These are phyloP conservation scores for Agraylea sexmaculata DNA, from an alignment of 1,140 invertebrate species.

Conservation along the genomic window DNA sequence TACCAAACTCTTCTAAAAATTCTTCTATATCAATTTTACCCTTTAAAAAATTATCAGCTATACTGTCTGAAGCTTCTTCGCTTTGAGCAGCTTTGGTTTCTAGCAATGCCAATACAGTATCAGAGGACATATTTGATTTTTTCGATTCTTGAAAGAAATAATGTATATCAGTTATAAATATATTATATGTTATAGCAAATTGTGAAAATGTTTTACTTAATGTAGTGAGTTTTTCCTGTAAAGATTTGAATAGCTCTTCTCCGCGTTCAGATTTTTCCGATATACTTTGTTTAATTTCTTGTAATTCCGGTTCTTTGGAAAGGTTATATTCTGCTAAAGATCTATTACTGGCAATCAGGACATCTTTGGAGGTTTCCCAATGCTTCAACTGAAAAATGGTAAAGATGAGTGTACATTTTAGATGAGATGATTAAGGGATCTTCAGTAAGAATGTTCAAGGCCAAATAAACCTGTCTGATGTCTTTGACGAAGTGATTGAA, in stretches of 20 bases:
- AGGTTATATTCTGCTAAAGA: conserved; percentile 80
- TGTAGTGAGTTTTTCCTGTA: conserved; percentile 56
- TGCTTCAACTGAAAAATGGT: conserved; percentile 55
- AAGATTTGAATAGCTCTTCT: conserved; percentile 48
- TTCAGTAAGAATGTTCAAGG: conserved; percentile 5
- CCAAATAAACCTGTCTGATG: conserved; percentile 53
- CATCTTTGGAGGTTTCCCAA: conserved; percentile 70
- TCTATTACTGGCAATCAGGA: conserved; percentile 73
- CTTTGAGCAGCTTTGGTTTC: conserved; percentile 76
- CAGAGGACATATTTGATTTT: conserved; percentile 56
- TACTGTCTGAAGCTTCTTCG: conserved; percentile 76
- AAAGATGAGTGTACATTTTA: conserved; percentile 2
- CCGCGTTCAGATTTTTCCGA: conserved; percentile 57
- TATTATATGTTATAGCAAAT: neutral
- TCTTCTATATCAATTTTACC: conserved; percentile 61
- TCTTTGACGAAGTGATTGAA: conserved; percentile 68
- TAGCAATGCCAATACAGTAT: conserved; percentile 69
- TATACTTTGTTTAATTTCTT: conserved; percentile 55
- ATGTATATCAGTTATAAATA: neutral
- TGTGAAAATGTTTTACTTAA: conserved; percentile 39
- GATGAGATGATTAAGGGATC: neutral
- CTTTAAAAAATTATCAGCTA: conserved; percentile 64
- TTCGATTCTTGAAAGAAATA: conserved; percentile 46
- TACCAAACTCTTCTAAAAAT: conserved; percentile 67
- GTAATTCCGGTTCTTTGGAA: conserved; percentile 65